Evolutionary conservation across 2,113 vertebrate species (phyloP).

Genomic region (Aphyosemion australe): DNA sequence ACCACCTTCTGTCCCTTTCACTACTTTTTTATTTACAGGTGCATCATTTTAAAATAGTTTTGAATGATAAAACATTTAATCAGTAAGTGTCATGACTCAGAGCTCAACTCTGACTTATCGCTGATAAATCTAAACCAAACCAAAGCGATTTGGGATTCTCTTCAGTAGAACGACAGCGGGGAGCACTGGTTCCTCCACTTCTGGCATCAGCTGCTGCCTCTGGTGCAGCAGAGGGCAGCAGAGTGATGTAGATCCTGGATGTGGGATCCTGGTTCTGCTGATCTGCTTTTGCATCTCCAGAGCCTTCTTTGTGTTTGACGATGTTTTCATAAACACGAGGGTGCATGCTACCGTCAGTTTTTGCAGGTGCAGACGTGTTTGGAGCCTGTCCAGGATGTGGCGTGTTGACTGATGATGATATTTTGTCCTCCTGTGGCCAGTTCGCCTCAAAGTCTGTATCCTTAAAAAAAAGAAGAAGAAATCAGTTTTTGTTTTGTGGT

Average conservation of each 20-base stretch:
- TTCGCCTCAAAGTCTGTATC: neutral
- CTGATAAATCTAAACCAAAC: conserved; percentile 42
- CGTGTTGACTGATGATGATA: neutral
- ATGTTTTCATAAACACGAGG: conserved; percentile 40
- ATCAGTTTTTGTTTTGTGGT: neutral
- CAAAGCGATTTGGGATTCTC: conserved; percentile 6
- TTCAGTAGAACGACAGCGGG: neutral
- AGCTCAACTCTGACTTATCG: neutral
- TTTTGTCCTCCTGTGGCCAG: neutral
- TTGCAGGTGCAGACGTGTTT: neutral
- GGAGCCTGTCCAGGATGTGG: neutral
- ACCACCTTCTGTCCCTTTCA: no score
- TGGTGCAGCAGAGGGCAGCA: neutral
- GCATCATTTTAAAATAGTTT: no score
- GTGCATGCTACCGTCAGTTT: rapidly evolving
- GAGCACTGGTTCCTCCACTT: no score
- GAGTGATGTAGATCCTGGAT: conserved; percentile 18
- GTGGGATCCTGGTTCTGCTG: neutral
- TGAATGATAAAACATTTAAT: no score
- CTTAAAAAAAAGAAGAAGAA: conserved; percentile 3
- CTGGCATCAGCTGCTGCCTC: neutral
- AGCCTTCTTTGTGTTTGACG: neutral
- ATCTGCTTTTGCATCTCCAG: neutral
- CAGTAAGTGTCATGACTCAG: neutral
- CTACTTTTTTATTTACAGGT: no score